Conservation (phyloP, 2,113 vertebrate genomes). For the Cyanoderma ruficeps region DNA sequence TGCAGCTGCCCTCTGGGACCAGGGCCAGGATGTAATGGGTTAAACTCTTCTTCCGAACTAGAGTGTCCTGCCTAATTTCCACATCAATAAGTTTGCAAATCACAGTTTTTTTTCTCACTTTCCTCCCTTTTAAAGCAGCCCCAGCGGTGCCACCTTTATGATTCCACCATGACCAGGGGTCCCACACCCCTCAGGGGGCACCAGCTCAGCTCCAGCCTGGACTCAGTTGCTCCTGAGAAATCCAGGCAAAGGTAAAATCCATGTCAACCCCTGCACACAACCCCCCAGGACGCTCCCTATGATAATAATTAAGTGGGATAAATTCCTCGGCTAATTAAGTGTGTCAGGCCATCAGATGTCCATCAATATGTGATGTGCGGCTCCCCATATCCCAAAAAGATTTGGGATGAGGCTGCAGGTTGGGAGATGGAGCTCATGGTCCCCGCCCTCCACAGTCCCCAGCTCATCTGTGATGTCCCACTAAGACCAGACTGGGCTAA, state of each 20-base stretch:
- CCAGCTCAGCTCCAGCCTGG: neutral
- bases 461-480: neutral
- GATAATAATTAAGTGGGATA: neutral
- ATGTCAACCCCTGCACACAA: neutral
- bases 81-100: too few relatives aligned
- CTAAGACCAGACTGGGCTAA: neutral
- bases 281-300: fast-evolving
- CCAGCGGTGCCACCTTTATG: too few relatives aligned
- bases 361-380: neutral
- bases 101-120: too few relatives aligned
- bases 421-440: fast-evolving
- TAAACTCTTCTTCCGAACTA: too few relatives aligned
- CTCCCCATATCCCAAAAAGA: neutral
- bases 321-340: neutral
- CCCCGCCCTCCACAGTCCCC: neutral
- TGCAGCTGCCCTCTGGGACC: too few relatives aligned
- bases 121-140: too few relatives aligned
- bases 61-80: too few relatives aligned
- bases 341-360: fast-evolving
- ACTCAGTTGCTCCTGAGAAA: neutral
- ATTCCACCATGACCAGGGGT: neutral
- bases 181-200: neutral
- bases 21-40: too few relatives aligned
- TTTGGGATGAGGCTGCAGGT: neutral
- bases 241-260: neutral